Evolutionary conservation across 2,888 invertebrate species (phyloP).

Genomic region (Lottia gigantea): DNA sequence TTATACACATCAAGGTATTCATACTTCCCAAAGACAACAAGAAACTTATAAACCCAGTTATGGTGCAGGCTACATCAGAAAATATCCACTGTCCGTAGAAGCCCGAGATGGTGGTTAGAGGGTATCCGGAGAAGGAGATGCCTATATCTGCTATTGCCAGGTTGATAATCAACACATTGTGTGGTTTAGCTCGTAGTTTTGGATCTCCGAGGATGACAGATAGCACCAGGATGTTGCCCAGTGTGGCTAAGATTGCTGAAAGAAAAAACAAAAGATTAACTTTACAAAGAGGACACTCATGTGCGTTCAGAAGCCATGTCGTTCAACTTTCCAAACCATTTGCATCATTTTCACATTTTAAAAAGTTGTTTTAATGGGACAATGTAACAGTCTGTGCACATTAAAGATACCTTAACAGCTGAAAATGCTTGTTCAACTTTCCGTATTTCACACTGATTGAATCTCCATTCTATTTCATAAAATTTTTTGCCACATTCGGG

Average conservation of each 20-base stretch:
- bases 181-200: constrained; percentile 10
- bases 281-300: too few relatives aligned
- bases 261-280: not conserved
- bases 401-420: too few relatives aligned
- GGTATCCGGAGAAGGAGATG: constrained; percentile 21
- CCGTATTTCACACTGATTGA: too few relatives aligned
- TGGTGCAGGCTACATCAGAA: constrained; percentile 31
- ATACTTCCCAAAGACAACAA: constrained; percentile 34
- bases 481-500: too few relatives aligned
- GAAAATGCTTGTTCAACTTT: too few relatives aligned
- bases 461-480: too few relatives aligned
- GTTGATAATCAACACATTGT: constrained; percentile 13
- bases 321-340: too few relatives aligned
- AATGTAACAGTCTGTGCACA: too few relatives aligned
- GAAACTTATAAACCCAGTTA: constrained; percentile 37
- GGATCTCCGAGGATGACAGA: not conserved
- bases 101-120: constrained; percentile 25
- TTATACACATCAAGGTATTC: constrained; percentile 35
- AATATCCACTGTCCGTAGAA: constrained; percentile 37
- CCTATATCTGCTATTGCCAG: constrained; percentile 21
- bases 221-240: constrained; percentile 13
- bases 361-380: too few relatives aligned
- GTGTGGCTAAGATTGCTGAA: constrained; percentile 2
- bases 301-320: too few relatives aligned
- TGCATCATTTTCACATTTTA: too few relatives aligned